Evolutionary conservation across 2,113 vertebrate species (phyloP).

Genomic region (Helogale parvula): DNA sequence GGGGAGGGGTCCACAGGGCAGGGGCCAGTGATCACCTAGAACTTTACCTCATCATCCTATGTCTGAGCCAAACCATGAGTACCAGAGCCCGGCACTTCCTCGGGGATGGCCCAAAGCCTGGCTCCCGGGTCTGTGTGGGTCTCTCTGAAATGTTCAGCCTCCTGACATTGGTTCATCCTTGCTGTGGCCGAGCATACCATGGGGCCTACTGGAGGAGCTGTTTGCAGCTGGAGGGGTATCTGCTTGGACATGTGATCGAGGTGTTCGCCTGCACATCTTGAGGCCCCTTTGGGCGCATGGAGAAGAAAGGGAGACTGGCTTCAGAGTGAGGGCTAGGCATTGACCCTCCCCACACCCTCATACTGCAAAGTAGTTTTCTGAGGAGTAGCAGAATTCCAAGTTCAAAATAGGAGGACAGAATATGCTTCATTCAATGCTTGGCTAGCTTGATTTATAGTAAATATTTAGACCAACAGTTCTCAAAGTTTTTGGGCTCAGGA

Average conservation of each 20-base stretch:
- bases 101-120: neutral
- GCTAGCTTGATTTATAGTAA: neutral
- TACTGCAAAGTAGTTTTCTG: neutral
- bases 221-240: neutral
- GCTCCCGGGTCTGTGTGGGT: neutral
- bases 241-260: accelerated
- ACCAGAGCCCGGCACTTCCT: neutral
- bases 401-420: neutral
- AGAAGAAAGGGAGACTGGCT: neutral
- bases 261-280: neutral
- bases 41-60: neutral
- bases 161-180: neutral
- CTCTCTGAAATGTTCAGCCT: neutral
- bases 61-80: accelerated
- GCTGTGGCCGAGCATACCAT: accelerated
- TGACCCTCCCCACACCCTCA: accelerated
- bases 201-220: neutral
- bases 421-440: neutral
- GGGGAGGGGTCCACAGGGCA: neutral
- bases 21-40: neutral
- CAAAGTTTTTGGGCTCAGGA: neutral
- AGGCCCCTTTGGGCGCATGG: too few relatives aligned
- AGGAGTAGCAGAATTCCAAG: neutral
- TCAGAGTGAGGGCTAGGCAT: accelerated
- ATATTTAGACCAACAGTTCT: neutral